Evolutionary conservation across 1,140 invertebrate species (phyloP).

Genomic region (Chymomyza costata): DNA sequence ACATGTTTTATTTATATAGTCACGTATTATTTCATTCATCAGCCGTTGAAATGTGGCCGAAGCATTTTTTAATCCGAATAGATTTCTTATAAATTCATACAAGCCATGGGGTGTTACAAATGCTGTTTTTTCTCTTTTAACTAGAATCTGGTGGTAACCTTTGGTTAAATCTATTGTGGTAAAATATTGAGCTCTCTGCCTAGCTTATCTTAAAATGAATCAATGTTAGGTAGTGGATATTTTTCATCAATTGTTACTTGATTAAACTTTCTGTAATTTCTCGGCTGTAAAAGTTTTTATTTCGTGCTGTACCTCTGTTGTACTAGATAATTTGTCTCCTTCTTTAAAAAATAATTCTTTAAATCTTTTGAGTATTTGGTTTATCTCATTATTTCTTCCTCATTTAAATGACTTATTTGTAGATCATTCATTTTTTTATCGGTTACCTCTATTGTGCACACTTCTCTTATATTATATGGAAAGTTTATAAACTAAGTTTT

Average conservation of each 20-base stretch:
- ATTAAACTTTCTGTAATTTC: slow-evolving; percentile 11
- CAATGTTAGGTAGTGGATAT: slow-evolving; percentile 19
- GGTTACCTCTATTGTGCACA: too few species aligned
- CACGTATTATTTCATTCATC: slow-evolving; percentile 14
- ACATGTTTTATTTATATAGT: slow-evolving; percentile 19
- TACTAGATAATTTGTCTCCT: too few species aligned
- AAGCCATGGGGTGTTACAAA: slow-evolving; percentile 29
- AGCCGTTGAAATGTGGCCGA: slow-evolving; percentile 22
- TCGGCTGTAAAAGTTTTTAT: too few species aligned
- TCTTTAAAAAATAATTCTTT: too few species aligned
- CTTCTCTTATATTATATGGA: too few species aligned
- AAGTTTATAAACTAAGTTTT: too few species aligned
- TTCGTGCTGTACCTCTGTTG: too few species aligned
- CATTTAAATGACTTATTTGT: too few species aligned
- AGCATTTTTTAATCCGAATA: slow-evolving; percentile 26
- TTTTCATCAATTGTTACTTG: slow-evolving; percentile 19
- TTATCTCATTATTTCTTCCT: too few species aligned
- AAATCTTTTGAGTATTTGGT: too few species aligned
- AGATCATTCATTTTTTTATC: too few species aligned
- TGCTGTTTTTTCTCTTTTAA: slow-evolving; percentile 34
- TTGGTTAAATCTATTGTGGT: slow-evolving; percentile 29
- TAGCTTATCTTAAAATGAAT: slow-evolving; percentile 14
- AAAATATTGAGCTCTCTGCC: slow-evolving; percentile 10
- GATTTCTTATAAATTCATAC: slow-evolving; percentile 18
- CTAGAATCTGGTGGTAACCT: slow-evolving; percentile 39